Conservation (phyloP, 2,113 vertebrate genomes). For the Leucoraja erinaceus region DNA sequence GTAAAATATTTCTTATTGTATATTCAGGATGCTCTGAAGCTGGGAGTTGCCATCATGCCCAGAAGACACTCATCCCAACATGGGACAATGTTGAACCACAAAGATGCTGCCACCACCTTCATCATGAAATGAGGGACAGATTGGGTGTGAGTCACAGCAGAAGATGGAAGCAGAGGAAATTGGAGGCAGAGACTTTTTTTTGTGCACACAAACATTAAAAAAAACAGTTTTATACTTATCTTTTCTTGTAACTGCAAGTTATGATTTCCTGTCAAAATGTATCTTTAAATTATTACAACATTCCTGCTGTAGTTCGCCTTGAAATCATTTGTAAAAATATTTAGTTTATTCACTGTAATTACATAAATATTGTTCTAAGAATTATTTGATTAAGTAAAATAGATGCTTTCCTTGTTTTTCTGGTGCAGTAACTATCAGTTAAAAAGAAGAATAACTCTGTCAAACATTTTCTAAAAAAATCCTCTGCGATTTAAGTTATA, state of each 20-base stretch:
- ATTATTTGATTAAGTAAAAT: neutral
- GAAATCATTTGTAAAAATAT: neutral
- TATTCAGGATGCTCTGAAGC: neutral
- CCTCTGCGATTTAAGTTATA: neutral
- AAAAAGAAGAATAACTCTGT: neutral
- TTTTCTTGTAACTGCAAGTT: neutral
- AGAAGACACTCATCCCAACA: neutral
- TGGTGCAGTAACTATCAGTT: neutral
- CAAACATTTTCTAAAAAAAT: constrained; percentile 10
- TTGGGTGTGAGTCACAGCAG: neutral
- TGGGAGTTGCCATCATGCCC: neutral
- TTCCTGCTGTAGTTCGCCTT: neutral
- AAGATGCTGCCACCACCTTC: neutral
- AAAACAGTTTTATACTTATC: neutral
- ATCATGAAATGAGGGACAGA: neutral
- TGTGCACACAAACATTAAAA: neutral
- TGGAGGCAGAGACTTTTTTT: neutral
- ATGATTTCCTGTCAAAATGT: neutral
- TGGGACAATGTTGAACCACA: neutral
- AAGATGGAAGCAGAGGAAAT: neutral
- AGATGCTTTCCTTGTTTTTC: neutral
- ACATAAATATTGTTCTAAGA: neutral
- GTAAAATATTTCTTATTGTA: neutral
- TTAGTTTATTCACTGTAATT: neutral
- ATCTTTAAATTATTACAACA: neutral